Base-by-base conservation (phyloP, 2,113 vertebrate species). In the Bagarius yarrelli region DNA sequence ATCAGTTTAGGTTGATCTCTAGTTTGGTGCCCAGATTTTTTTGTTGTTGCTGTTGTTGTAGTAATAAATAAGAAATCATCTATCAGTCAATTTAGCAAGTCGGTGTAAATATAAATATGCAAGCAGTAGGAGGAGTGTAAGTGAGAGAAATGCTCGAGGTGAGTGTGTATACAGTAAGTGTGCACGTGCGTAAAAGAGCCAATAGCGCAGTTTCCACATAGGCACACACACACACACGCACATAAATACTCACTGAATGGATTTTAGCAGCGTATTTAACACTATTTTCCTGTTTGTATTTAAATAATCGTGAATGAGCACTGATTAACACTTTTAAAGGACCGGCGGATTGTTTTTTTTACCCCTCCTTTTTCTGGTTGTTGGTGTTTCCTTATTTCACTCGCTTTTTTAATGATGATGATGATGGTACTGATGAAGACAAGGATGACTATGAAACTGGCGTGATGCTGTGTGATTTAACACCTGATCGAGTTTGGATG, bases 111-210 rank as follows among this genome's bases (percentile, higher is more conserved):
- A 50, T 27, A 27, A 71, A 71, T 71, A 52, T 69, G 40, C 15
- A 16, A 52, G 27, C 47, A 53, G 70, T 52, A 72, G 70, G 70
- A 72, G 70, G 70, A 72, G 70, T 72, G 47, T 72, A 72, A 53
- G 47, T 32, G 47, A 53, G 16, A 47, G 47, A 72, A 72, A 53
- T 25, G 27, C 47, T 72, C 12, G 70, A 53, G 70, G 44, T 50
- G 50, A 32, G 25, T 72, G 69, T 16, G 66, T 15, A 3, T 52
- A n/a, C n/a, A n/a, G n/a, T n/a, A 19, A 30, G 70, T 32, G 70
- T 2, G 50, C 70, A 72, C 50, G 70, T 72, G 70, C 5, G 27
- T 6, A 32, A 50, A 16, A 21, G 50, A 55, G 70, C 47, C 69
- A 53, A 52, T 72, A 53, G 15, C 6, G 50, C 70, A 23, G n/a